A percentile compares a stretch with the other conserved stretches of the same genome.
phyloP scores from a whole-genome alignment of 1,140 invertebrate species.

The Ips typographus region DNA sequence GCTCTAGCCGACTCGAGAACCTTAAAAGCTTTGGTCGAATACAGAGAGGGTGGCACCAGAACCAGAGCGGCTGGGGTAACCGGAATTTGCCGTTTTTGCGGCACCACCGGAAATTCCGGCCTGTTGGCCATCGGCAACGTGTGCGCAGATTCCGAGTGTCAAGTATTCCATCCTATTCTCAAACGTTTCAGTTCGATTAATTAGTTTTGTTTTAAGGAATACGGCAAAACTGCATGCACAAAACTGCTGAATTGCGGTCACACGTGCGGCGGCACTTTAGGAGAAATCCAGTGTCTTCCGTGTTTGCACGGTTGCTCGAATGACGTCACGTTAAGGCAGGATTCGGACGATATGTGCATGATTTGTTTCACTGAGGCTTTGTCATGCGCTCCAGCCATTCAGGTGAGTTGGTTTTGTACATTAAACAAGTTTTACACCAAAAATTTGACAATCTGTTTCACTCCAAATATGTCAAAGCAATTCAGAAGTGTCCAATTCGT shows the following conservation, averaged over 20 bases:
- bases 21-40: constrained; percentile 91
- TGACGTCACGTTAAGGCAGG: constrained; percentile 71
- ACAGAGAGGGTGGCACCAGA: constrained; percentile 72
- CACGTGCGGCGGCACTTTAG: constrained; percentile 85
- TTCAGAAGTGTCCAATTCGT: too few species aligned
- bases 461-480: too few species aligned
- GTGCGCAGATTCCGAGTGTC: constrained; percentile 91
- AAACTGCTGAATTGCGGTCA: constrained; percentile 88
- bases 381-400: constrained; percentile 91
- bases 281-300: constrained; percentile 82
- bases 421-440: too few species aligned
- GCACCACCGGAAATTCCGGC: constrained; percentile 78
- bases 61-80: constrained; percentile 55
- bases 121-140: constrained; percentile 89
- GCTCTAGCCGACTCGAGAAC: constrained; percentile 90
- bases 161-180: constrained; percentile 54
- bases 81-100: constrained; percentile 91
- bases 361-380: constrained; percentile 97
- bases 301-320: constrained; percentile 82
- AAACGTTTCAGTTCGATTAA: neutral
- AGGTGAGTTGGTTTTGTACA: constrained; percentile 52
- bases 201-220: constrained; percentile 61
- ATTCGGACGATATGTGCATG: constrained; percentile 99
- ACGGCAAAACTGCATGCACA: constrained; percentile 80
- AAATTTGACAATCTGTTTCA: too few species aligned